Base-by-base conservation (phyloP, 2,113 vertebrate species). In the Hippopotamus amphibius region DNA sequence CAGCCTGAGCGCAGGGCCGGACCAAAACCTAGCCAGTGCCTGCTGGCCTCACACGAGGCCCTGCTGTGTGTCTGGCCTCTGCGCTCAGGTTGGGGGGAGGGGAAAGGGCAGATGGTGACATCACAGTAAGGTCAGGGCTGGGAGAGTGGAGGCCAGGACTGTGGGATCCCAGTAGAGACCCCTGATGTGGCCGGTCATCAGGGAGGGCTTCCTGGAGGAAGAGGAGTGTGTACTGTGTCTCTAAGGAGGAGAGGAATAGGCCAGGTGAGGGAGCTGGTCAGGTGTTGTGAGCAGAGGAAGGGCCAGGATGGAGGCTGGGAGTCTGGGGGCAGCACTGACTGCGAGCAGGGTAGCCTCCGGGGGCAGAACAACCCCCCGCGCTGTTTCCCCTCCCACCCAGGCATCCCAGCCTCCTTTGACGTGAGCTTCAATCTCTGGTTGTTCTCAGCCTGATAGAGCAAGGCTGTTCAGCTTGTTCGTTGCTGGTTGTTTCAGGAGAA, bases 21-120 rank as follows among this genome's bases (percentile, higher is more conserved):
- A 30, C 6, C 30, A 2, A 2, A 28, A 2, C 4, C 16, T 41
- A 1, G 0, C 59, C 15, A 0, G 0, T 4, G 65, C 19, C 1
- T 14, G 68, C 37, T 0, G 24, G 37, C 12, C 0, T 3, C 4
- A 10, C 37, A 1, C 0, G n/a, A 33, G 43, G 30, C 12, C 14
- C 37, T 59, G 7, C 82, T 33, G 0, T 6, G 85, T n/a, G 33
- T 63, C 53, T 21, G 53, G 30, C 11, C 19, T 46, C 57, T 50
- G 77, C 22, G 30, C 4, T 50, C 5, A 2, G 37, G 57, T 6
- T 8, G 19, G 7, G n/a, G 17, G 9, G 3, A 6, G 7, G 79
- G 33, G 77, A 57, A 30, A 30, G 41, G 17, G 30, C 55, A n/a
- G 57, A 48, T 2, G 3, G 50, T 14, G 41, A 5, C 26, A 4